Base-by-base conservation (phyloP, 2,888 invertebrate genomes). In the Dicycla oo region DNA sequence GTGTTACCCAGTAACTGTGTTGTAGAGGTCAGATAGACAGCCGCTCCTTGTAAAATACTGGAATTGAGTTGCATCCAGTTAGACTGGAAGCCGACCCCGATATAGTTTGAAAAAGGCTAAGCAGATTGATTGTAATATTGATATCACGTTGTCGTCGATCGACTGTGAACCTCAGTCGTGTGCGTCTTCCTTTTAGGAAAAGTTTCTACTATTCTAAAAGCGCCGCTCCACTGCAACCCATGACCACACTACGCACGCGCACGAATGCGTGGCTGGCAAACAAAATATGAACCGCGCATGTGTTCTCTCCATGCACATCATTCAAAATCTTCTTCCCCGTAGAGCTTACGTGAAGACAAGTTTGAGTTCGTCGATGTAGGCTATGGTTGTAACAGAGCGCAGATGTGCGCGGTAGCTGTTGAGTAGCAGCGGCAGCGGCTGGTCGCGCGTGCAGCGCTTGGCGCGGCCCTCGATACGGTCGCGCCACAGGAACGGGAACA, bases 401-500 rank as follows among this genome's bases (percentile, higher is more conserved):
- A 97, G 93, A 89, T 98, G 98, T 1, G 97, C 98, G 85, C 97
- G 97, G 90, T 97, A 97, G 74, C 97, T 97, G 90, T 96, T 97
- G 69, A 97, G 95, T 80, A 98, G 94, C 86, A 97, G 89, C 7
- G 98, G 98, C 77, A 96, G 93, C 15, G 95, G 92, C 92, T 98
- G 97, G 88, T 96, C 93, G 81, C 96, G 94, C 73, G 96, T 96
- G 82, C 96, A 93, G 84, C 97, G 96, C 93, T 97, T 97, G 65
- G 98, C 98, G 74, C 98, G 96, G 2, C 98, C 97, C 84, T 96
- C 90, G 82, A 98, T 93, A 75, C 96, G 96, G 89, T 97, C 97
- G 74, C 95, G 96, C 96, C 97, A 97, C 91, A 98, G 92, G 93
- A 98, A 98, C 85, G 98, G 97, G 92, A 98, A 98, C 91, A 96